A percentile compares a stretch with the other conserved stretches of the same genome.
Conservation (phyloP, 2,888 invertebrate genomes). For the Calameuta idolon region DNA sequence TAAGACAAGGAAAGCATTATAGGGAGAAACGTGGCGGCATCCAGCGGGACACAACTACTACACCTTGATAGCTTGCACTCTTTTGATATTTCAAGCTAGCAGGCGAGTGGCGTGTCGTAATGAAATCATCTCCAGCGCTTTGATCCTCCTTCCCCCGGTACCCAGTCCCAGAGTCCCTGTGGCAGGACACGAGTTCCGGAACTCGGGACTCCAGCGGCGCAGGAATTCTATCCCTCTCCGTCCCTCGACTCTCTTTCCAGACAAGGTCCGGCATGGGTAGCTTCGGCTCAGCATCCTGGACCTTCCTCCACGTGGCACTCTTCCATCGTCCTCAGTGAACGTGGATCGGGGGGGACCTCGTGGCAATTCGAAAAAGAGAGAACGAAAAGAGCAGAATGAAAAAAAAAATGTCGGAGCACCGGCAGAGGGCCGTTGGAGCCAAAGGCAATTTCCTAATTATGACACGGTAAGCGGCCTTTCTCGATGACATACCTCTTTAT, state of each 20-base stretch:
- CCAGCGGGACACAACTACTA: slow-evolving; percentile 21
- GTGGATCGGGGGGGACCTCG: too few species aligned
- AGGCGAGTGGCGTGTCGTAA: slow-evolving; percentile 64
- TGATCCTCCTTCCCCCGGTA: slow-evolving; percentile 49
- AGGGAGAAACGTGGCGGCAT: slow-evolving; percentile 37
- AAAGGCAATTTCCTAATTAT: slow-evolving; percentile 51
- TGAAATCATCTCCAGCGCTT: slow-evolving; percentile 66
- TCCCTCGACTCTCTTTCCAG: slow-evolving; percentile 6
- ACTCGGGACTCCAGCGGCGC: background rate
- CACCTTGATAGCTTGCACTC: slow-evolving; percentile 43
- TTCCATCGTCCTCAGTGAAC: too few species aligned
- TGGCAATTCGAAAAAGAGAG: too few species aligned
- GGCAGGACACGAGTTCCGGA: background rate
- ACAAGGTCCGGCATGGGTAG: too few species aligned
- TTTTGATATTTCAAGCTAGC: slow-evolving; percentile 65
- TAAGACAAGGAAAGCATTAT: slow-evolving; percentile 46
- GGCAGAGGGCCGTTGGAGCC: background rate
- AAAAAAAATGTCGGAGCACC: background rate
- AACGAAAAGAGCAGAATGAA: too few species aligned
- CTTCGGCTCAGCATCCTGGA: too few species aligned
- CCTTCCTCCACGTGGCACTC: too few species aligned
- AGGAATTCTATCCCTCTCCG: slow-evolving; percentile 1
- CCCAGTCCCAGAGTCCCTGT: background rate
- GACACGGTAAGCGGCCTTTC: slow-evolving; percentile 38
- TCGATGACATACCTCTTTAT: slow-evolving; percentile 27